These are phyloP conservation scores for Ostrea denselamellosa DNA, from an alignment of 1,140 invertebrate species.

Conservation along the genomic window DNA sequence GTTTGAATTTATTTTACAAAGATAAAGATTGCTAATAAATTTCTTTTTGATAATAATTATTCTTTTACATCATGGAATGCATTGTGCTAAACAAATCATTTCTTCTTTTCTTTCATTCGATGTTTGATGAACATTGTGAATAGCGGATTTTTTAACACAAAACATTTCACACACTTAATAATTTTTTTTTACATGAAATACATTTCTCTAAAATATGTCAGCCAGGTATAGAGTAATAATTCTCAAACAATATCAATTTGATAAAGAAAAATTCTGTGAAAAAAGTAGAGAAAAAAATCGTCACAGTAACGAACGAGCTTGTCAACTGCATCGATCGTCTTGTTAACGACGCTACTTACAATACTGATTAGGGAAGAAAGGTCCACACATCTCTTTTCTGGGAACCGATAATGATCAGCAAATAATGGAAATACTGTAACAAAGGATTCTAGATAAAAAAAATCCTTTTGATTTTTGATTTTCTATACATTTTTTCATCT, in stretches of 20 bases:
- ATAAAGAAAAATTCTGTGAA: background rate
- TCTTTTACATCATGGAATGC: no score
- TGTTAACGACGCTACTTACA: constrained; percentile 15
- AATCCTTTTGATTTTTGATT: background rate
- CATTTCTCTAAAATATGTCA: background rate
- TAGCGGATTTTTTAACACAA: no score
- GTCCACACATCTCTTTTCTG: background rate
- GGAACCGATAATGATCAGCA: constrained; percentile 8
- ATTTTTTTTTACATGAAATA: background rate
- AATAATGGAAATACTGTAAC: constrained; percentile 4
- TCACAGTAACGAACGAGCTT: background rate
- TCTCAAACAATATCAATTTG: background rate
- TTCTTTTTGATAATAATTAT: no score
- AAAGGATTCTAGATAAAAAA: constrained; percentile 5
- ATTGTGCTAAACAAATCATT: no score
- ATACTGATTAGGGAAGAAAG: background rate
- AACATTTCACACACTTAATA: no score
- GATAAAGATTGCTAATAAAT: no score
- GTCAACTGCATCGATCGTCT: background rate
- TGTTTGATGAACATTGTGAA: no score
- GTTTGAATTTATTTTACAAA: no score
- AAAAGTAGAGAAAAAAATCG: background rate
- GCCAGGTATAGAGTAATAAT: background rate
- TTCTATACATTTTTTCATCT: background rate
- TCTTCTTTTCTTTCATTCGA: no score